Evolutionary conservation across 1,140 invertebrate species (phyloP), one percentile per base, ranked within the genome.

Genomic region (Microplitis demolitor): DNA sequence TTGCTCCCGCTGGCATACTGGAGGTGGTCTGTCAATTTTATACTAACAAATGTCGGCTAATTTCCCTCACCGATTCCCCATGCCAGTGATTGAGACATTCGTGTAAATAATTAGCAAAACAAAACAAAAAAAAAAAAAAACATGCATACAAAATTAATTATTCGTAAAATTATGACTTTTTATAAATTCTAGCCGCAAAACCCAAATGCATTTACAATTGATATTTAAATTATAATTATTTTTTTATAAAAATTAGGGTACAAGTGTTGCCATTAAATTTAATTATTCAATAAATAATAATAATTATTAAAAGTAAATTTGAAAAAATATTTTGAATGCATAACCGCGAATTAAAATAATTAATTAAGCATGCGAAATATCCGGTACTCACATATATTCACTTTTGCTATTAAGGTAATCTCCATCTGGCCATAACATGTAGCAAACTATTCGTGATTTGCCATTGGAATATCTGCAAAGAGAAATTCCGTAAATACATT

Each of bases 371-470:
- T 54, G n/a, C 35, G 5, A 24, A 24, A 31, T 71, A 39, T 31
- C n/a, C 63, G 4, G 56, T 33, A 88, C 89, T 89, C 80, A 92
- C 90, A 89, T 85, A 77, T 90, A 90, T 78, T 91, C 90, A 11
- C 85, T 84, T 75, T 83, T 87, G 0, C 89, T 90, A 66, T 83
- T 82, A 31, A 87, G 87, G 72, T 89, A 90, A n/a, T 81, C 79
- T 45, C 90, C 91, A 78, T 92, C 91, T 0, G 91, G 91, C 92
- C 92, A 94, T 51, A 88, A 78, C 75, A 92, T 84, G 61, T 89
- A 89, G 74, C 92, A 93, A 8, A 91, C 84, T 1, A 88, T 90
- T 53, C 89, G 79, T 1, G 84, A 90, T 84, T 81, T 90, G 60
- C 87, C 88, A 71, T 88, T 88, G 3, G 86, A 84, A 75, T 89